Percentiles rank a stretch among this genome's conserved stretches.
phyloP scores from a whole-genome alignment of 2,113 vertebrate genomes.

The Platysteira castanea region DNA sequence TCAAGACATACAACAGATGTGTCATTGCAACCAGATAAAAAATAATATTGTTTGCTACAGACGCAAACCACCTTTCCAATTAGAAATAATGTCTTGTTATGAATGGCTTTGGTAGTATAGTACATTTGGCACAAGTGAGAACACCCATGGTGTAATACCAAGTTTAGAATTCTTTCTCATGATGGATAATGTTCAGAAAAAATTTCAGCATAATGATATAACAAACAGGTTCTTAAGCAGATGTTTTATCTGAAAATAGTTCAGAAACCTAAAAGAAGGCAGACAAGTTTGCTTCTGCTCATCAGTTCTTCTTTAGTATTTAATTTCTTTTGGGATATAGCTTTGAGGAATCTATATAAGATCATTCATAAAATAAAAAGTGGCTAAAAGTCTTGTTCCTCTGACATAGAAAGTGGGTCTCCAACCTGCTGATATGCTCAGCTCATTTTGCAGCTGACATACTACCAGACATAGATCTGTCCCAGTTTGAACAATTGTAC shows the following conservation, averaged over 20 bases:
- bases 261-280: neutral
- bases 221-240: neutral
- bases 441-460: neutral
- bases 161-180: neutral
- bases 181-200: neutral
- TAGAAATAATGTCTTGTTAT: slow-evolving; percentile 8
- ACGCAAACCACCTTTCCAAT: neutral
- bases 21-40: neutral
- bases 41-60: neutral
- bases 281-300: neutral
- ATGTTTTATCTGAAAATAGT: neutral
- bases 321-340: neutral
- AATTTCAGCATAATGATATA: neutral
- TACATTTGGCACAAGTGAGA: neutral
- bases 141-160: neutral
- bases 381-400: neutral
- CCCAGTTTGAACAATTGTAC: neutral
- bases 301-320: neutral
- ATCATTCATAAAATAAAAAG: neutral
- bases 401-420: neutral
- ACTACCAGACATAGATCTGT: neutral
- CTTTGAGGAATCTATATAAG: neutral
- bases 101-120: neutral
- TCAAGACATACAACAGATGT: neutral
- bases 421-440: neutral